phyloP scores from a whole-genome alignment of 1,140 invertebrate genomes.

The Drosophila chauvacae region DNA sequence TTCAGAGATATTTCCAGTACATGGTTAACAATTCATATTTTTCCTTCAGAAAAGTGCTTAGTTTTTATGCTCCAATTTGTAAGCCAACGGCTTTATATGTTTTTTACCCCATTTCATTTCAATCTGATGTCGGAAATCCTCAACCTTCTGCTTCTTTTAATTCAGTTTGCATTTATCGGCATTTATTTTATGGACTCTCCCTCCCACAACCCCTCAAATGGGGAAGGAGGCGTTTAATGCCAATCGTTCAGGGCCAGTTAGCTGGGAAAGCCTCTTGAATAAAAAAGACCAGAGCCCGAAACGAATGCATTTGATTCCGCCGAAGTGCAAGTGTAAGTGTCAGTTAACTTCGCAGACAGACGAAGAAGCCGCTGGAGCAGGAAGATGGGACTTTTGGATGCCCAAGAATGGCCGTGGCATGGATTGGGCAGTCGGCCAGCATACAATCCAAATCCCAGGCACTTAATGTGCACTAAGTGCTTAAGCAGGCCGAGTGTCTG shows the following conservation, averaged over 20 bases:
- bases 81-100: neutral
- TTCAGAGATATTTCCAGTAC: neutral
- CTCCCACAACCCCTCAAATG: neutral
- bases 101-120: neutral
- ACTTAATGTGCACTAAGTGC: conserved; percentile 67
- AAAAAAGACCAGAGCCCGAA: conserved; percentile 20
- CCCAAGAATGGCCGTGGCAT: conserved; percentile 20
- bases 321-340: conserved; percentile 20
- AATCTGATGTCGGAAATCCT: neutral
- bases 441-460: conserved; percentile 51
- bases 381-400: conserved; percentile 7
- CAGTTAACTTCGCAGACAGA: conserved; percentile 30
- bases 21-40: neutral
- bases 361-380: conserved; percentile 7
- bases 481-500: conserved; percentile 56
- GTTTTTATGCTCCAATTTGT: neutral
- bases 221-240: neutral
- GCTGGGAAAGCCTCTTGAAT: conserved; percentile 17
- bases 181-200: conserved; percentile 4
- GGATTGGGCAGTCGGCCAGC: conserved; percentile 56
- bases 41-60: neutral
- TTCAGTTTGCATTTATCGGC: conserved; percentile 6
- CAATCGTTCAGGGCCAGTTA: conserved; percentile 10
- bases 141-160: neutral
- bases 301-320: conserved; percentile 57